Base-by-base conservation (phyloP, 53 echinoderm and acorn worm genomes). In the Astropecten irregularis region DNA sequence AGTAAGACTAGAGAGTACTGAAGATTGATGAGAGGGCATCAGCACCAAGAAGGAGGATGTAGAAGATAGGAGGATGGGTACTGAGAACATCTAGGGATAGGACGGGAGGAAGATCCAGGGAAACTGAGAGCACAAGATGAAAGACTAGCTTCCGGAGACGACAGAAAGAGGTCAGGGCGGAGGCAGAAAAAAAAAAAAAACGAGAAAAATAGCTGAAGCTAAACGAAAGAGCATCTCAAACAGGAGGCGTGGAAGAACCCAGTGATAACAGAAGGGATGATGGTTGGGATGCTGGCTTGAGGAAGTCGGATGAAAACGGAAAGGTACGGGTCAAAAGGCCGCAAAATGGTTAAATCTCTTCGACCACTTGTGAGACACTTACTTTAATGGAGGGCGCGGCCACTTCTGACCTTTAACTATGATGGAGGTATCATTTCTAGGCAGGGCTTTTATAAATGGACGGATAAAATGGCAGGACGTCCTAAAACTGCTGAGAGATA, bases 101-200 rank as follows among this genome's bases (percentile, higher is more conserved):
- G 22, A 38, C 11, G 35, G 39, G 38, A n/a, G n/a, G n/a, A n/a
- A n/a, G n/a, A n/a, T n/a, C n/a, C n/a, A n/a, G n/a, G 22, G 22
- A 34, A 34, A 6, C 53, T 11, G 18, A 65, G n/a, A 65, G 65
- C 16, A 40, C 40, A 40, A 40, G 76, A 76, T 76, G 76, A 76
- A 76, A 76, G 76, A 76, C 76, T 76, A 76, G 76, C 56, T 76
- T 76, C 76, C 58, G 76, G 39, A 37, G 40, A 36, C 56, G 40
- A 40, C 14, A 46, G 56, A 26, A 37, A 52, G 33, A 52, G 71
- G 49, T 51, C 52, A 69, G 53, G 52, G 26, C 37, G 34, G 37
- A 40, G 39, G 76, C 36, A 20, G 25, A 57, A 26, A 58, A 40
- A 58, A 33, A 61, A 31, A 15, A n/a, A n/a, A n/a, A n/a, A n/a